Percentiles rank a stretch among this genome's conserved stretches.
Conservation (phyloP, 1,140 invertebrate species). For the Drosophila arizonae region DNA sequence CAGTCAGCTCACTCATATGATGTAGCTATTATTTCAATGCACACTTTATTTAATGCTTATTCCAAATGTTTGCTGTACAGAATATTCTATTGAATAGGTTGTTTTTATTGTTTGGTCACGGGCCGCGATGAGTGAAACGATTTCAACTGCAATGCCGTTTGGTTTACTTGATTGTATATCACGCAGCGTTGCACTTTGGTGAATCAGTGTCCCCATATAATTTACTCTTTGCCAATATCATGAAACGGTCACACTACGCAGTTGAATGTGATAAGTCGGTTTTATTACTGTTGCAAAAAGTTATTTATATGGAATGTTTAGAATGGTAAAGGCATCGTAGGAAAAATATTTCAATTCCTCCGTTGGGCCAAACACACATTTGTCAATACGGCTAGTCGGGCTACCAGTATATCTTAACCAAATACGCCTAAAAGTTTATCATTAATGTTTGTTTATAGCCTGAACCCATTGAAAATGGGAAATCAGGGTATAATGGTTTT, state of each 20-base stretch:
- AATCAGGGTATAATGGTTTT: neutral
- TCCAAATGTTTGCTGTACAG: neutral
- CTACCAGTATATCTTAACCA: slow-evolving; percentile 63
- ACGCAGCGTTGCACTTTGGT: slow-evolving; percentile 36
- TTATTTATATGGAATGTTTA: neutral
- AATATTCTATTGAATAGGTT: slow-evolving; percentile 18
- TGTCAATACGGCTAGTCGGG: slow-evolving; percentile 70
- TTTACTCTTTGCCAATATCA: too few relatives aligned
- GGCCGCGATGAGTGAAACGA: slow-evolving; percentile 31
- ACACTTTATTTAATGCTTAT: slow-evolving; percentile 10
- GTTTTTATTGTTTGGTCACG: slow-evolving; percentile 44
- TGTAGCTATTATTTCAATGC: neutral
- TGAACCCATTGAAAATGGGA: neutral
- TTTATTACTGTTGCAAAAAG: neutral
- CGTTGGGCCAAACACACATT: slow-evolving; percentile 48
- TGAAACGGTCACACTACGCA: slow-evolving; percentile 22
- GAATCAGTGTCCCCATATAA: slow-evolving; percentile 20
- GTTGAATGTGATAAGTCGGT: neutral
- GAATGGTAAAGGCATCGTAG: slow-evolving; percentile 44
- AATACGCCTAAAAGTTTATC: slow-evolving; percentile 44
- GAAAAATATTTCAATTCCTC: slow-evolving; percentile 14
- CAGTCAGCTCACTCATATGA: slow-evolving; percentile 15
- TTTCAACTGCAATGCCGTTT: slow-evolving; percentile 49
- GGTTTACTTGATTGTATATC: slow-evolving; percentile 45
- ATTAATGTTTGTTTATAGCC: too few relatives aligned